These are phyloP conservation scores for Heliconius erato DNA, from an alignment of 2,888 invertebrate genomes.

Conservation along the genomic window DNA sequence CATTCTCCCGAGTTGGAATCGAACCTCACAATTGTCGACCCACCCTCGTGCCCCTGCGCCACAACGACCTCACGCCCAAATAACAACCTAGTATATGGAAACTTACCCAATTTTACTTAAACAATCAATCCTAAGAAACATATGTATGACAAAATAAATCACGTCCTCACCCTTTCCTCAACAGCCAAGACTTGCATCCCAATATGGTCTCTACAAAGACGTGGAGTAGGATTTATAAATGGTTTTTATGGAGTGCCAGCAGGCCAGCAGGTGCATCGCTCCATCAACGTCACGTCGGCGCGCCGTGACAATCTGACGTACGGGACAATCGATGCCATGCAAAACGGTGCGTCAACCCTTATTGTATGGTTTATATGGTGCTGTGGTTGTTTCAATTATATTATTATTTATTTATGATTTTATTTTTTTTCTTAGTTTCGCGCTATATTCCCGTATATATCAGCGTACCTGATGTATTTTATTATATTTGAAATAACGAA, in stretches of 20 bases:
- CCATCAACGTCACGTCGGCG: conserved; percentile 79
- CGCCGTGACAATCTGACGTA: conserved; percentile 83
- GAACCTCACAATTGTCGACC: no score
- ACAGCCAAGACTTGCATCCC: not conserved
- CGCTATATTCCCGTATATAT: no score
- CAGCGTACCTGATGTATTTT: no score
- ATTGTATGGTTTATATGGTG: conserved; percentile 62
- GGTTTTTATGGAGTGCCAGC: conserved; percentile 47
- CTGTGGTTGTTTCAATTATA: not conserved
- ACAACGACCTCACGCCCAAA: no score
- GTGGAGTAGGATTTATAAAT: conserved; percentile 34
- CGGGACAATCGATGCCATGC: conserved; percentile 81
- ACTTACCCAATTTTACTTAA: conserved; percentile 19
- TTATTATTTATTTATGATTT: no score
- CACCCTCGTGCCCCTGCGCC: no score
- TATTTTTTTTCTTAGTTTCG: no score
- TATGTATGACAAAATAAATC: conserved; percentile 44
- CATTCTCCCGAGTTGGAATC: no score
- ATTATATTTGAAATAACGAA: no score
- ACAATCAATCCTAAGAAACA: conserved; percentile 46
- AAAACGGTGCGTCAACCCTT: conserved; percentile 71
- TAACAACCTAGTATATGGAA: not conserved
- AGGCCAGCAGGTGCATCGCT: conserved; percentile 78
- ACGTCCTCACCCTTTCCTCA: conserved; percentile 48
- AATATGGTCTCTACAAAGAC: conserved; percentile 27